phyloP scores from a whole-genome alignment of 2,888 invertebrate species.

The Volucella inflata region DNA sequence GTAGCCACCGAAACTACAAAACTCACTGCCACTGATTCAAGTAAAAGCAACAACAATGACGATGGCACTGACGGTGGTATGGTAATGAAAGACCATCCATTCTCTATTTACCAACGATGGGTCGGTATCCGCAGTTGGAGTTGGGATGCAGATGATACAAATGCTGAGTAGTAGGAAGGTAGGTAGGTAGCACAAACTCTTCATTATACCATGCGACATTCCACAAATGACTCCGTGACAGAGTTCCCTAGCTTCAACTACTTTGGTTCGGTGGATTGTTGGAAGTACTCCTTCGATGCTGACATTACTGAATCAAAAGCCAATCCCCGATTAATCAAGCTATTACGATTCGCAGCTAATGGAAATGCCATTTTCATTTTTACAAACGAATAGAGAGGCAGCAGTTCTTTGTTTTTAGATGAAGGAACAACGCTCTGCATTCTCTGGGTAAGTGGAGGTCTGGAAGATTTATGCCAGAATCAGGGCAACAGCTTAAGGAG shows the following conservation, averaged over 20 bases:
- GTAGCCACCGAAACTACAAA: no score
- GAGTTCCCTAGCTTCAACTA: background rate
- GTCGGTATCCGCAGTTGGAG: conserved; percentile 23
- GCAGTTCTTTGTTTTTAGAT: conserved; percentile 18
- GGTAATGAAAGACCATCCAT: conserved; percentile 69
- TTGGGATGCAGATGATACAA: conserved; percentile 13
- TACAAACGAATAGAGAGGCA: background rate
- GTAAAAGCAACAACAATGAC: conserved; percentile 17
- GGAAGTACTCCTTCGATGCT: conserved; percentile 21
- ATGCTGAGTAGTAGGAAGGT: no score
- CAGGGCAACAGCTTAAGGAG: conserved; percentile 45
- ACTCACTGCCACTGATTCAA: background rate
- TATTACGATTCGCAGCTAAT: conserved; percentile 56
- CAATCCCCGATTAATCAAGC: conserved; percentile 71
- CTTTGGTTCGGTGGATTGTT: conserved; percentile 17
- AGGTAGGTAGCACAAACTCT: conserved; percentile 53
- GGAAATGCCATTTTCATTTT: conserved; percentile 18
- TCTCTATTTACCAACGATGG: conserved; percentile 67
- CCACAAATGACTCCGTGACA: conserved; percentile 62
- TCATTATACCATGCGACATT: conserved; percentile 73
- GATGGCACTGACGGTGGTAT: conserved; percentile 65
- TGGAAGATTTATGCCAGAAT: conserved; percentile 65
- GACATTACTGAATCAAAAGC: conserved; percentile 65
- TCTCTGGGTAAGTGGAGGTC: conserved; percentile 28
- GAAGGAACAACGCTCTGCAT: background rate